phyloP scores from a whole-genome alignment of 2,888 invertebrate species.

The Gymnoscelis rufifasciata region DNA sequence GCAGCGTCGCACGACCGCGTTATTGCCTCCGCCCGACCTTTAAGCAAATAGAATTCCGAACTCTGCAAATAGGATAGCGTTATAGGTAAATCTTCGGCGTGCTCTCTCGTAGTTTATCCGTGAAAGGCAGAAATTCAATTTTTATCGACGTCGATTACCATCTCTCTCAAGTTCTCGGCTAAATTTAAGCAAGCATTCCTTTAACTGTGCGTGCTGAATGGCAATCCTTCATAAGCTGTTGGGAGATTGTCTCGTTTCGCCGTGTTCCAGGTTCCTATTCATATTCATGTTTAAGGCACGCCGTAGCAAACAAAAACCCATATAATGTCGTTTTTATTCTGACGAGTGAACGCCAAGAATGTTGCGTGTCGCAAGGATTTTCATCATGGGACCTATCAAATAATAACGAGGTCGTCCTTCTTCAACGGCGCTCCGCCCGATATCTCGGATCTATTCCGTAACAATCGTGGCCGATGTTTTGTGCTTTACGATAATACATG shows the following conservation, averaged over 20 bases:
- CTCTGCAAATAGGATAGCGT: constrained; percentile 70
- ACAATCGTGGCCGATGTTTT: constrained; percentile 63
- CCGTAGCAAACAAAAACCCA: constrained; percentile 52
- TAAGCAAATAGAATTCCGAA: constrained; percentile 76
- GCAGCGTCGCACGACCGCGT: constrained; percentile 73
- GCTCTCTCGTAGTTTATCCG: constrained; percentile 53
- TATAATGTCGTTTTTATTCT: constrained; percentile 69
- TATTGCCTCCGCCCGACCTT: constrained; percentile 77
- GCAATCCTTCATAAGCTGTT: constrained; percentile 64
- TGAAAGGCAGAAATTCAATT: constrained; percentile 63
- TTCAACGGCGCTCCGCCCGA: constrained; percentile 52
- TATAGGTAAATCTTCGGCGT: constrained; percentile 65
- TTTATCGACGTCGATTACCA: constrained; percentile 56
- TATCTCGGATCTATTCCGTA: constrained; percentile 62
- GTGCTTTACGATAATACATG: constrained; percentile 61
- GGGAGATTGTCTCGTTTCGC: constrained; percentile 59
- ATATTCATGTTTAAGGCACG: constrained; percentile 58
- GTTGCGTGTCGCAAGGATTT: constrained; percentile 73
- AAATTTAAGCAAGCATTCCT: constrained; percentile 26
- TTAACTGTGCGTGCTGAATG: constrained; percentile 67
- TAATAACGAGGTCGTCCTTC: constrained; percentile 70
- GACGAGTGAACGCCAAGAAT: constrained; percentile 69
- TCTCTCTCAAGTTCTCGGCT: constrained; percentile 35
- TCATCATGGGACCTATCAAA: constrained; percentile 73
- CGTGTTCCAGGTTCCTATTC: constrained; percentile 57